phyloP scores from a whole-genome alignment of 2,888 invertebrate species.

The Matsumyia berberina region DNA sequence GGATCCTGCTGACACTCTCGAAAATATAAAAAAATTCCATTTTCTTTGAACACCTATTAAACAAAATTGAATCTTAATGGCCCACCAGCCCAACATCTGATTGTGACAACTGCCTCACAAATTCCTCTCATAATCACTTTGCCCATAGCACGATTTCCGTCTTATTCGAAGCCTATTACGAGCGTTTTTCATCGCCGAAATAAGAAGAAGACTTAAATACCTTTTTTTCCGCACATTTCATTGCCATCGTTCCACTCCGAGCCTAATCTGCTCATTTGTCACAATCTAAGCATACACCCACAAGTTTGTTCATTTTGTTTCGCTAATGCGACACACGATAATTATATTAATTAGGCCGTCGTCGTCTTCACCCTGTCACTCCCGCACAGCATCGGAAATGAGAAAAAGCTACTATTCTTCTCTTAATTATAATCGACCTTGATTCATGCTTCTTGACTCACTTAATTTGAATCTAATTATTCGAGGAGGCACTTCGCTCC shows the following conservation, averaged over 20 bases:
- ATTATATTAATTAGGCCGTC: conserved; percentile 30
- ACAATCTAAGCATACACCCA: background rate
- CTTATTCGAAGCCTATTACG: too few species aligned
- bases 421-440: conserved; percentile 12
- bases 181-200: too few species aligned
- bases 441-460: background rate
- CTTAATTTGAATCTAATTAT: conserved; percentile 26
- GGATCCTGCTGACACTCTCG: too few species aligned
- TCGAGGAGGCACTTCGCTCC: background rate
- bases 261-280: background rate
- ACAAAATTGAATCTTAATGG: too few species aligned
- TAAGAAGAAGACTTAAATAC: background rate
- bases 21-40: too few species aligned
- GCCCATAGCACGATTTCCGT: too few species aligned
- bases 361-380: conserved; percentile 4
- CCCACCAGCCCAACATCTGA: too few species aligned
- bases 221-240: background rate
- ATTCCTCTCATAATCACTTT: too few species aligned
- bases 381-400: background rate
- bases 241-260: background rate
- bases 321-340: conserved; percentile 1
- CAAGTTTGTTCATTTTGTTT: conserved; percentile 1
- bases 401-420: background rate
- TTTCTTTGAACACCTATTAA: too few species aligned
- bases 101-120: too few species aligned